Percentiles rank a stretch among this genome's conserved stretches.
These are phyloP conservation scores for Drosophila tsacasi DNA, from an alignment of 1,140 invertebrate genomes.

Conservation along the genomic window DNA sequence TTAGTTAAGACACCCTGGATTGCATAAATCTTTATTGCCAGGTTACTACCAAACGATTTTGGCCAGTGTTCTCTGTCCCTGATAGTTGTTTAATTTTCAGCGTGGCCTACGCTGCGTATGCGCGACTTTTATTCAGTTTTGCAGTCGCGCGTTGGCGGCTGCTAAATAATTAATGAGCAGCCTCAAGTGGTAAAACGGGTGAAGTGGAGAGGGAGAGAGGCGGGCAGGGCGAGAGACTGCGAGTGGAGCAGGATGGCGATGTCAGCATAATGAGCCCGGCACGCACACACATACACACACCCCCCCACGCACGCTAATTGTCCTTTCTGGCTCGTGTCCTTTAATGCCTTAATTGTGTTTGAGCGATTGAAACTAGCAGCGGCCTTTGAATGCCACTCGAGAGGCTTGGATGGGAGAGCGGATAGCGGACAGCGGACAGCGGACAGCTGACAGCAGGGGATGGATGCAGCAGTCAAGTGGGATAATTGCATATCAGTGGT, in stretches of 20 bases:
- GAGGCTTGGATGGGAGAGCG: neutral
- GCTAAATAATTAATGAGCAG: slow-evolving; percentile 79
- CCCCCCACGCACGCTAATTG: slow-evolving; percentile 57
- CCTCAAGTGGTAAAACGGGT: slow-evolving; percentile 48
- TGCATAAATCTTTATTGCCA: neutral
- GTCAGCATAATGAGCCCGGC: slow-evolving; percentile 72
- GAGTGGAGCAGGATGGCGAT: slow-evolving; percentile 38
- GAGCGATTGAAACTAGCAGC: slow-evolving; percentile 73
- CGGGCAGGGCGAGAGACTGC: neutral
- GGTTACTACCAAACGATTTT: slow-evolving; percentile 12
- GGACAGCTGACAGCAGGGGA: neutral
- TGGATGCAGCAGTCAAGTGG: slow-evolving; percentile 47
- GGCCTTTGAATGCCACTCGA: slow-evolving; percentile 50
- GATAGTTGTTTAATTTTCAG: slow-evolving; percentile 64
- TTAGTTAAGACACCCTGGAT: neutral
- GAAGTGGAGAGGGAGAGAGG: neutral
- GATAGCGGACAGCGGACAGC: neutral
- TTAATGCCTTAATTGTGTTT: slow-evolving; percentile 77
- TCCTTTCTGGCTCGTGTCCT: slow-evolving; percentile 44
- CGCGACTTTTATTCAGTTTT: slow-evolving; percentile 72
- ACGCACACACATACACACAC: slow-evolving; percentile 12
- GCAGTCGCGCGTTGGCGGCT: slow-evolving; percentile 61
- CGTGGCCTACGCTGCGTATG: slow-evolving; percentile 66
- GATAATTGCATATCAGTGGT: slow-evolving; percentile 62
- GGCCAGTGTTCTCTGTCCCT: slow-evolving; percentile 2